A percentile compares a stretch with the other conserved stretches of the same genome.
Evolutionary conservation across 2,113 vertebrate species (phyloP).

Genomic region (Daboia siamensis): DNA sequence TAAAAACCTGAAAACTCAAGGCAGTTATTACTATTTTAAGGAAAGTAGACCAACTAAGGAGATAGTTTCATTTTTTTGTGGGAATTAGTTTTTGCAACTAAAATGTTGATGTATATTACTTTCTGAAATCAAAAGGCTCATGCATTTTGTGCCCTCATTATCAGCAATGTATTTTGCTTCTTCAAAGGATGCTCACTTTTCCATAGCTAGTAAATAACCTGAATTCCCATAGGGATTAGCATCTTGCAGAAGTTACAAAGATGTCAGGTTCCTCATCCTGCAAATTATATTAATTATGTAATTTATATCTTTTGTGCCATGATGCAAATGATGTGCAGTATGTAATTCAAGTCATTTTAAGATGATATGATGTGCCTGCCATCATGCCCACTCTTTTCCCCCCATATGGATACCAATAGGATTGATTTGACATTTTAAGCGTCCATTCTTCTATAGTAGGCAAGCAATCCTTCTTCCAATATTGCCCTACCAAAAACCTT

Average conservation of each 20-base stretch:
- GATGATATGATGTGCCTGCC: background rate
- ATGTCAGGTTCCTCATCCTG: background rate
- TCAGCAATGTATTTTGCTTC: background rate
- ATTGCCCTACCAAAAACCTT: too few relatives aligned
- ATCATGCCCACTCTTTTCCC: background rate
- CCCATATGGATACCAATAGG: background rate
- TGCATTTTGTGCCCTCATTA: background rate
- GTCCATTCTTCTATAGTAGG: too few relatives aligned
- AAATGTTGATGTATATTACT: background rate
- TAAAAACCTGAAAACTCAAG: background rate
- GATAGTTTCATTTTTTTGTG: background rate
- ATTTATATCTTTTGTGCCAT: background rate
- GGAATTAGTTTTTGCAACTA: background rate
- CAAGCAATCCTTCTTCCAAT: too few relatives aligned
- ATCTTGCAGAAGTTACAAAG: background rate
- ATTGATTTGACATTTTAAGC: too few relatives aligned
- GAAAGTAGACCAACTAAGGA: background rate
- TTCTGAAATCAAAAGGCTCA: background rate
- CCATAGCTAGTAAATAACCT: background rate
- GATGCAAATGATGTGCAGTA: background rate
- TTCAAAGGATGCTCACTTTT: background rate
- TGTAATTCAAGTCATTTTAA: background rate
- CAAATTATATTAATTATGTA: background rate
- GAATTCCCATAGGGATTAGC: background rate
- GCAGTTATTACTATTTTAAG: background rate